Base-by-base conservation (phyloP, 2,113 vertebrate genomes). In the Cyanoderma ruficeps region DNA sequence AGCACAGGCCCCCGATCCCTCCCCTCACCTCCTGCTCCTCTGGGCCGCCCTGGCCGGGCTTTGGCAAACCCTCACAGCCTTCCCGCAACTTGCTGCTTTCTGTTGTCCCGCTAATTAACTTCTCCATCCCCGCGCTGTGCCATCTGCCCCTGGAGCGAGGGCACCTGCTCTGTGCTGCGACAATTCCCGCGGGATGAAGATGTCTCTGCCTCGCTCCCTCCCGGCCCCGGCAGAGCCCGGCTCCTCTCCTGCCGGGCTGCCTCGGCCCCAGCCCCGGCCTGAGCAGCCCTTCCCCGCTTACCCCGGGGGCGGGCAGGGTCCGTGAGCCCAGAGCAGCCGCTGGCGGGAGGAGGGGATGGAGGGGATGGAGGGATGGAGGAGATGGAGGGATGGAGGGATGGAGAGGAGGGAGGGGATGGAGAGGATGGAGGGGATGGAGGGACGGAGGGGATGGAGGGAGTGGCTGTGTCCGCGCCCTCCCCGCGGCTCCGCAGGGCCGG, bases 171-270 rank as follows among this genome's bases (percentile, higher is more conserved):
- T 1, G 31, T 4, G 39, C 90, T 56, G 39, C n/a, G 86, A 13
- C 50, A 19, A 4, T 14, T 94, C 95, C 93, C 14, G 10, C n/a
- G 92, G 90, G 94, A 96, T 96, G 95, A 97, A 97, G 96, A 96
- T 91, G 94, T 97, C 79, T 91, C 84, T 59, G 92, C 69, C 52
- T 22, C 8, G 60, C 93, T 93, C 72, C 95, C 77, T 93, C 80
- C 72, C 27, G 11, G 55, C 75, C 65, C 82, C 0, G 3, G 13
- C 5, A 0, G 44, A 64, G 82, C 79, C 42, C 11, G 3, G 12
- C 75, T 20, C 57, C 13, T 28, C 75, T 46, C 46, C 86, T 86
- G 89, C 65, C 88, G 53, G 70, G 44, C 60, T 31, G 83, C 69
- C 24, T 0, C 3, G 74, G 6, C 88, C 11, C 5, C 70, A 59